phyloP scores from a whole-genome alignment of 2,888 invertebrate genomes.

The Tanypteryx hageni region DNA sequence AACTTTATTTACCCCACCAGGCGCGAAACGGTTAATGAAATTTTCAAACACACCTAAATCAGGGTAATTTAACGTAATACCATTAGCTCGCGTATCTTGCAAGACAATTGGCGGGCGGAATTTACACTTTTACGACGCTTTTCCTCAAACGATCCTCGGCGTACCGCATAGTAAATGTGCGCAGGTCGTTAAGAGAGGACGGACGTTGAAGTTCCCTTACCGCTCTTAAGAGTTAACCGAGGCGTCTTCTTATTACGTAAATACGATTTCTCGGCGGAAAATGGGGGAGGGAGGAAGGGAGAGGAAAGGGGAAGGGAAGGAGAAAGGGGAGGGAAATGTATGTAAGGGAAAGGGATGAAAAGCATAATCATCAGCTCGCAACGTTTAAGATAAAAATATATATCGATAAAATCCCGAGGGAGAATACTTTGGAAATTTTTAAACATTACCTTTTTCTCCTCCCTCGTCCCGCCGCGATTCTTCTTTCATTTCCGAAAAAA shows the following conservation, averaged over 20 bases:
- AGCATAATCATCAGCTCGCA: neutral
- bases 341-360: neutral
- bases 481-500: neutral
- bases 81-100: neutral
- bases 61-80: neutral
- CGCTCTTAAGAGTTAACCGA: neutral
- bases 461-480: neutral
- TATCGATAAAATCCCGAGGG: neutral
- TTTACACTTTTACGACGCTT: neutral
- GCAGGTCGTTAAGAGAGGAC: neutral
- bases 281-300: neutral
- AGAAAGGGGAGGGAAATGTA: neutral
- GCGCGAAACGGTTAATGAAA: neutral
- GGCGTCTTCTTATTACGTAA: neutral
- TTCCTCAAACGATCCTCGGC: slow-evolving; percentile 5
- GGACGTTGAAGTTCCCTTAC: slow-evolving; percentile 10
- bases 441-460: neutral
- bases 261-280: neutral
- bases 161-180: neutral
- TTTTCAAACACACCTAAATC: neutral
- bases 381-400: neutral
- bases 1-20: neutral
- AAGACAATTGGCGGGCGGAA: neutral
- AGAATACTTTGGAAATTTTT: neutral
- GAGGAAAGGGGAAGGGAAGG: neutral